These are phyloP conservation scores for Isaurus tuberculatus DNA, from an alignment of 92 coral and sea anemone species.

Conservation along the genomic window DNA sequence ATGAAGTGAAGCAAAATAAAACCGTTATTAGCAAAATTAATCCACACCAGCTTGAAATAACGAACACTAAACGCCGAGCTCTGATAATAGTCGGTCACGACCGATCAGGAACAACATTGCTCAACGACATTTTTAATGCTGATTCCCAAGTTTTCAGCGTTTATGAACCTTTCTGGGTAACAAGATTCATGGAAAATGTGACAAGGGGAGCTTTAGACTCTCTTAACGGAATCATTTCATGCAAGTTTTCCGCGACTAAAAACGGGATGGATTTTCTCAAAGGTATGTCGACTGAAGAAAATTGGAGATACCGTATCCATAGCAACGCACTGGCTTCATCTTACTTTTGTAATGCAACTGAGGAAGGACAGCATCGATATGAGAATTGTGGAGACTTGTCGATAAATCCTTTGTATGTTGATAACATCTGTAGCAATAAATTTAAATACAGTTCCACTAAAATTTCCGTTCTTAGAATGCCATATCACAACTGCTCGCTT, in stretches of 20 bases:
- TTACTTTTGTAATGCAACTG: constrained; percentile 52
- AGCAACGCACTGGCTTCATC: constrained; percentile 50
- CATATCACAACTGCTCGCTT: constrained; percentile 54
- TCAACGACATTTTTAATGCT: constrained; percentile 64
- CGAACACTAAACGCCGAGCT: constrained; percentile 33
- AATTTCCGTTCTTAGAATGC: constrained; percentile 60
- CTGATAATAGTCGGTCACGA: constrained; percentile 70
- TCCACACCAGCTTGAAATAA: too few species aligned
- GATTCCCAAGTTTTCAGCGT: constrained; percentile 69
- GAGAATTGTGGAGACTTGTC: constrained; percentile 14
- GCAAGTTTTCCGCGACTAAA: constrained; percentile 58
- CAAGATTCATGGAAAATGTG: constrained; percentile 22
- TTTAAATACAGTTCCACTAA: constrained; percentile 59
- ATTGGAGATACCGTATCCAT: constrained; percentile 30
- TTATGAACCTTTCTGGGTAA: constrained; percentile 80
- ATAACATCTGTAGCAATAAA: constrained; percentile 30
- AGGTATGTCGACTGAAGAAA: constrained; percentile 1
- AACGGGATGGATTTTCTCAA: constrained; percentile 54
- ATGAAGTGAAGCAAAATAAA: neutral
- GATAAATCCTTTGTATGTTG: constrained; percentile 21
- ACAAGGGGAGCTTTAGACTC: constrained; percentile 25
- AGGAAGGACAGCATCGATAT: neutral
- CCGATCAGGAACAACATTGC: constrained; percentile 76
- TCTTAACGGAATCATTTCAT: constrained; percentile 46
- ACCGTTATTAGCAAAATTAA: neutral